A percentile compares a stretch with the other conserved stretches of the same genome.
Conservation (phyloP, 2,797 vertebrate genomes). For the Typhlichthys eigenmanni region DNA sequence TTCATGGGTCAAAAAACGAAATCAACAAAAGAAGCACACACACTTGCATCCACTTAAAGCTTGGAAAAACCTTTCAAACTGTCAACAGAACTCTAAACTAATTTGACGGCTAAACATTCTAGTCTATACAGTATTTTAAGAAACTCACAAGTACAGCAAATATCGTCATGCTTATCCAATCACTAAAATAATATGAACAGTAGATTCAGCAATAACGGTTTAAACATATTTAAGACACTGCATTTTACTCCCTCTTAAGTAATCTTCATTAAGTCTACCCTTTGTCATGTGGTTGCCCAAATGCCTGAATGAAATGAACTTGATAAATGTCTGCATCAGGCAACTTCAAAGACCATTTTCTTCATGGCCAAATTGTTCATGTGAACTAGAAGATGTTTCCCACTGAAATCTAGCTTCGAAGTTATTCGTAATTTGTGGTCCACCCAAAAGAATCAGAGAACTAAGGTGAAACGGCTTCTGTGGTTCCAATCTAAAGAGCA, state of each 20-base stretch:
- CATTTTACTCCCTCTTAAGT: constrained; percentile 72
- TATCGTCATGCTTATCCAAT: constrained; percentile 80
- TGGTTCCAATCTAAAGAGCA: too few species aligned
- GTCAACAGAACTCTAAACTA: constrained; percentile 11
- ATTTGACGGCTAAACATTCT: constrained; percentile 1
- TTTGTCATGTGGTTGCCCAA: constrained; percentile 68
- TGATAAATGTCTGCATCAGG: constrained; percentile 31
- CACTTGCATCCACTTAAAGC: not conserved
- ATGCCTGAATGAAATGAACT: constrained; percentile 74
- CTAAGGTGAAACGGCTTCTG: constrained; percentile 1
- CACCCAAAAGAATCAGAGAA: constrained; percentile 28
- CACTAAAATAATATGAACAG: constrained; percentile 69
- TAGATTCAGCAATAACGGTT: constrained; percentile 29
- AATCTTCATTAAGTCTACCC: constrained; percentile 79
- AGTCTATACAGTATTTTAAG: constrained; percentile 2
- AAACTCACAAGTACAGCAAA: constrained; percentile 12
- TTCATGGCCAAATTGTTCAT: not conserved
- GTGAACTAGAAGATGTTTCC: constrained; percentile 1
- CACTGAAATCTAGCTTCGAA: constrained; percentile 12
- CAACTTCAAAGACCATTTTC: constrained; percentile 11
- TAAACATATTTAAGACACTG: constrained; percentile 78
- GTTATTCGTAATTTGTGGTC: too few species aligned
- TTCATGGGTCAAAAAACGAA: not conserved
- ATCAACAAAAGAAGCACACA: constrained; percentile 17
- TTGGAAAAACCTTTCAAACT: constrained; percentile 1